These are phyloP conservation scores for Cyanoliseus patagonus DNA, from an alignment of 2,113 vertebrate genomes.

Conservation along the genomic window DNA sequence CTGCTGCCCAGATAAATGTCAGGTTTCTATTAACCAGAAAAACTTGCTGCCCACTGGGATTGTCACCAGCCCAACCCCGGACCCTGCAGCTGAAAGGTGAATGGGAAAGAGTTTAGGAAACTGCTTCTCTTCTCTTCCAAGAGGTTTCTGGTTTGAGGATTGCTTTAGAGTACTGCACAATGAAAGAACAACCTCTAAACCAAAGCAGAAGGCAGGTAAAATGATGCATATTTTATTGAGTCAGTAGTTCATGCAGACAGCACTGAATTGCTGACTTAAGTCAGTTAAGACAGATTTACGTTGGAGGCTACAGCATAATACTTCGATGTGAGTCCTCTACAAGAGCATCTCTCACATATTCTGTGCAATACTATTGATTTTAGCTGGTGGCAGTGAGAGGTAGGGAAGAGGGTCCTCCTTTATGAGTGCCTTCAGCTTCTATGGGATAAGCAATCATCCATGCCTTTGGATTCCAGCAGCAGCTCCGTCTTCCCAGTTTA, in stretches of 20 bases:
- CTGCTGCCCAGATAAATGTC: constrained; percentile 55
- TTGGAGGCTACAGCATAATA: not conserved
- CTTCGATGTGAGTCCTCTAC: not conserved
- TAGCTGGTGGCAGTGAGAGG: constrained; percentile 45
- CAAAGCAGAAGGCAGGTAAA: not conserved
- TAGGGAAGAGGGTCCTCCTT: constrained; percentile 46
- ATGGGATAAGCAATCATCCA: not conserved
- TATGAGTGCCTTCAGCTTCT: constrained; percentile 46
- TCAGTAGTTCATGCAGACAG: not conserved
- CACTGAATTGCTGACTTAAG: not conserved
- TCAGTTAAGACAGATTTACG: not conserved
- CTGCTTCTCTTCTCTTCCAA: not conserved
- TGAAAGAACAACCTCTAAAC: not conserved
- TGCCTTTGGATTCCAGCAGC: not conserved
- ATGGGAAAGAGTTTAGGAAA: not conserved
- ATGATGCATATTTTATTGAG: not conserved
- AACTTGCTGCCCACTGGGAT: not conserved
- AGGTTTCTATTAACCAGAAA: constrained; percentile 42
- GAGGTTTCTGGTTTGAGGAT: not conserved
- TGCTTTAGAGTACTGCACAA: not conserved
- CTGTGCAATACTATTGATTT: not conserved
- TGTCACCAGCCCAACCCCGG: not conserved
- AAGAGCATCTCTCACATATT: not conserved
- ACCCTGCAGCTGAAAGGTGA: not conserved
- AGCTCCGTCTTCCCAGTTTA: not conserved